phyloP scores from a whole-genome alignment of 2,888 invertebrate species.

The Polietes domitor region DNA sequence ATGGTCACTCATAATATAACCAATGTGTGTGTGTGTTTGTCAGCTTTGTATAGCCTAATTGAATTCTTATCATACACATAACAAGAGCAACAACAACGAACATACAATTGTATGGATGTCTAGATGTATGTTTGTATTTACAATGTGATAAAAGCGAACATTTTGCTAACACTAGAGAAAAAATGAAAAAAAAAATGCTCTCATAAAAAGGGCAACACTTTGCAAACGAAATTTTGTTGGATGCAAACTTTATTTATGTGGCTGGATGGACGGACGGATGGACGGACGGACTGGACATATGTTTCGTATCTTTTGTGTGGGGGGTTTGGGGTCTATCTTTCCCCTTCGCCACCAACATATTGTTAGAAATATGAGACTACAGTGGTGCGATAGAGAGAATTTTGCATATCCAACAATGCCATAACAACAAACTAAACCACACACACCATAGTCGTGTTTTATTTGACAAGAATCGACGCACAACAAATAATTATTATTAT shows the following conservation, averaged over 20 bases:
- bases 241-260: background rate
- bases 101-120: background rate
- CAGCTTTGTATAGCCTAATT: background rate
- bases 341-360: constrained; percentile 1
- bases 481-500: too few species aligned
- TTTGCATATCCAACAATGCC: too few species aligned
- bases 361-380: constrained; percentile 47
- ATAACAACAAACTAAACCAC: too few species aligned
- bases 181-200: constrained; percentile 1
- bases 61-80: background rate
- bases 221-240: background rate
- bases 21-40: background rate
- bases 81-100: too few species aligned
- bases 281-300: background rate
- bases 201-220: background rate
- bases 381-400: constrained; percentile 19
- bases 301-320: background rate
- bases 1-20: background rate
- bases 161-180: constrained; percentile 7
- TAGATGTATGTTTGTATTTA: background rate
- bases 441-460: too few species aligned
- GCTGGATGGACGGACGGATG: background rate
- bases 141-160: constrained; percentile 28
- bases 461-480: too few species aligned
- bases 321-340: background rate